Percentiles rank a stretch among this genome's conserved stretches.
phyloP scores from a whole-genome alignment of 2,797 vertebrate genomes.

The Psittacula echo region DNA sequence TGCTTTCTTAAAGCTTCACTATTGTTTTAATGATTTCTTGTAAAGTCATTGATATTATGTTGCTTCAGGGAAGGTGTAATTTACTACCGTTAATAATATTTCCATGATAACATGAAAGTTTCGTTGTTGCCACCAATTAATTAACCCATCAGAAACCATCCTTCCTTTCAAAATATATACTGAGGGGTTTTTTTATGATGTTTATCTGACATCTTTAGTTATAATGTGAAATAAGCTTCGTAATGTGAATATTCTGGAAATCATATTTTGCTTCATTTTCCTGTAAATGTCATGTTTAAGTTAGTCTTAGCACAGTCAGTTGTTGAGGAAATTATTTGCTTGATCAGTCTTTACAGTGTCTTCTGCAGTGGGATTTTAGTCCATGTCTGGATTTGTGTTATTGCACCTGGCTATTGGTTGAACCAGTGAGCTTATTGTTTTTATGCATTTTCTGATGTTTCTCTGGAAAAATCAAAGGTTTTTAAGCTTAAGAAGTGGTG shows the following conservation, averaged over 20 bases:
- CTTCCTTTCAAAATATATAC: background rate
- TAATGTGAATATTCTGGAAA: background rate
- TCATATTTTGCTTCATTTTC: background rate
- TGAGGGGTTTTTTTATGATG: background rate
- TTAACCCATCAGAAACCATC: background rate
- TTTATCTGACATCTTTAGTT: background rate
- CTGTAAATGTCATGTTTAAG: background rate
- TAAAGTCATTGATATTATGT: slow-evolving; percentile 34
- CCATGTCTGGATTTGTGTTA: accelerated
- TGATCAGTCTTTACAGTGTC: background rate
- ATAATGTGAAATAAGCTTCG: background rate
- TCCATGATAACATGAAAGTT: background rate
- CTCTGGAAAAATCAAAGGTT: background rate
- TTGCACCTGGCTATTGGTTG: background rate
- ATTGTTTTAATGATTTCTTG: slow-evolving; percentile 1
- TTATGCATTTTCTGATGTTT: background rate
- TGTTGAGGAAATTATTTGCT: background rate
- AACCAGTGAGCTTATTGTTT: background rate
- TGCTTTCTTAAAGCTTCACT: background rate
- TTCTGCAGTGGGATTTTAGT: background rate
- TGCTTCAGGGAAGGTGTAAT: slow-evolving; percentile 4
- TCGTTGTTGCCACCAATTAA: slow-evolving; percentile 23
- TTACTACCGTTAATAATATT: slow-evolving; percentile 27
- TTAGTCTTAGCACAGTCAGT: background rate
- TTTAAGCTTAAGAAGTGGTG: background rate